Base-by-base conservation (phyloP, 1,140 invertebrate species). In the Caenorhabditis remanei region DNA sequence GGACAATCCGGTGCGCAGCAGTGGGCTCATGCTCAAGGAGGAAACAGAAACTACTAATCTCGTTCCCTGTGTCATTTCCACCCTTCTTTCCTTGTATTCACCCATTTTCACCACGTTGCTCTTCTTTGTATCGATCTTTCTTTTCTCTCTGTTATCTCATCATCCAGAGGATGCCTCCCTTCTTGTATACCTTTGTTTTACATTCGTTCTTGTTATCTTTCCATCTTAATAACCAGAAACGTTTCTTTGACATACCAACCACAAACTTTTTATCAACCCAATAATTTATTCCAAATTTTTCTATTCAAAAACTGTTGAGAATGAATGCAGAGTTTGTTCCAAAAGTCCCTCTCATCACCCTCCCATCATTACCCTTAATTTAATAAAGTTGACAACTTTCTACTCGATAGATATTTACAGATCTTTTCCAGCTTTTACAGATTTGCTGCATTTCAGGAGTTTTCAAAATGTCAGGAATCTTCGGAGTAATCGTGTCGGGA, bases 1-100 rank as follows among this genome's bases (percentile, higher is more conserved):
- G 85, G 87, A 13, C 55, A 65, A 41, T 63, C 88, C 56, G 85
- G 71, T 58, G 84, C 82, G 14, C 87, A 87, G 63, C 87, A 87
- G 61, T 87, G 86, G 86, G 86, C 86, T 53, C 75, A 87, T 24
- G 86, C 86, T 83, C 86, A 87, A 71, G 55, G 61, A 63, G 85
- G 85, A 40, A 79, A 79, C 71, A 41, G 71, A 79, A 79, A 79
- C 46, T 79, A 79, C 14, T 79, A 79, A 79, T 63, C 32, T 32
- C 32, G 32, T 32, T 32, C 32, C 32, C 32, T 32, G 32, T 32
- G 32, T 32, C 32, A 32, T 32, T 32, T 2, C 32, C 32, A 32
- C 32, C 32, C 32, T 32, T n/a, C n/a, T 21, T 32, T 21, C 8
- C 24, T n/a, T 58, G 14, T n/a, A 19, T 16, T 63, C 58, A 32